Base-by-base conservation (phyloP, 2,888 invertebrate genomes). In the Coelinius sp. region DNA sequence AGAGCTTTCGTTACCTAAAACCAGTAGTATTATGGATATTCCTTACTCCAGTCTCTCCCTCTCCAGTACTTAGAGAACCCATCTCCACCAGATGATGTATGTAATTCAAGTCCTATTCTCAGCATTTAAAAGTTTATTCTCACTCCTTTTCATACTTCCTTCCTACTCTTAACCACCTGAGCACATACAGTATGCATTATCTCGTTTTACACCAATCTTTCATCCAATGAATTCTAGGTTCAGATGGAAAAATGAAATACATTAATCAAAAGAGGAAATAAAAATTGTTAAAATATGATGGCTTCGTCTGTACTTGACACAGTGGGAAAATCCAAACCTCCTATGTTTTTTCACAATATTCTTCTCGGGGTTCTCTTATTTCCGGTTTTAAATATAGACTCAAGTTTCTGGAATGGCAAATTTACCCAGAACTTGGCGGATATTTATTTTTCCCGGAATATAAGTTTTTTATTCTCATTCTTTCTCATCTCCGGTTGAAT, bases 1-100 rank as follows among this genome's bases (percentile, higher is more conserved):
- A 75, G 77, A 81, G 80, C 79, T 79, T 80, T 75, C 27, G 56
- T 66, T 46, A 49, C 52, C 24, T 65, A 27, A 64, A 38, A 49
- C 69, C 22, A 27, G 12, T 14, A 49, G 24, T 56, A 31, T 14
- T 53, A 44, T 44, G 44, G 44, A 44, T 44, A 49, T 49, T 49
- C 46, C 46, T 49, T 49, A 49, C 46, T 49, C 46, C 8, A 5
- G 31, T 4, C 31, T n/a, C n/a, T n/a, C n/a, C n/a, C 41, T 41
- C 41, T n/a, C 12, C 7, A 31, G 31, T 31, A 31, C 31, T 31
- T 31, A 31, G 3, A n/a, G n/a, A 49, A 49, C 46, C 46, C 17
- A 49, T 69, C 27, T 20, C 62, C 14, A 6, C n/a, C n/a, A 49
- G 46, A 31, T 49, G 46, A 31, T 49, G 35, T 24, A 49, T n/a